Percentiles rank a stretch among this genome's conserved stretches.
These are phyloP conservation scores for Tribolium freemani DNA, from an alignment of 2,888 invertebrate species.

Conservation along the genomic window DNA sequence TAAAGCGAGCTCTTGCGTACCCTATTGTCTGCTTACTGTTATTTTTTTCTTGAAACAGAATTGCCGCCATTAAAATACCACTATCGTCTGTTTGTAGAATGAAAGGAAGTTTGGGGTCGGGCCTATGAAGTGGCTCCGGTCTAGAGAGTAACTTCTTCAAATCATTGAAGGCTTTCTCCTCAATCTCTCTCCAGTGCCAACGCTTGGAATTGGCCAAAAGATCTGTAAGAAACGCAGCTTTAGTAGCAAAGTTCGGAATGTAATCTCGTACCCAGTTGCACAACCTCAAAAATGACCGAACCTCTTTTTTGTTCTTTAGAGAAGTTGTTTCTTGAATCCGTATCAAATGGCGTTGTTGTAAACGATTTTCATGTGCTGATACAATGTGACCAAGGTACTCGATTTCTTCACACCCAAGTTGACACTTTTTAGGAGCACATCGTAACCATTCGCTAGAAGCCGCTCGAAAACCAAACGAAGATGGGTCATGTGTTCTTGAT, in stretches of 20 bases:
- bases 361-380: too few relatives aligned
- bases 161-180: too few relatives aligned
- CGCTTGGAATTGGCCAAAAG: too few relatives aligned
- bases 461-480: constrained; percentile 6
- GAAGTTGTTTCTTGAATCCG: too few relatives aligned
- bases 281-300: too few relatives aligned
- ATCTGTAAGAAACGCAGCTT: too few relatives aligned
- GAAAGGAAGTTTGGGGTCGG: not conserved
- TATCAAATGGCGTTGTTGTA: too few relatives aligned
- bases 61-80: not conserved
- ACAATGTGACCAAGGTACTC: not conserved
- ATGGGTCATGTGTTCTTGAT: constrained; percentile 4
- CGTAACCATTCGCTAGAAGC: not conserved
- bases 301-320: too few relatives aligned
- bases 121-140: constrained; percentile 24
- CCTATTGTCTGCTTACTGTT: not conserved
- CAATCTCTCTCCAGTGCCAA: too few relatives aligned
- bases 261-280: too few relatives aligned
- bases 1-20: constrained; percentile 20
- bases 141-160: not conserved
- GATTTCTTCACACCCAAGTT: not conserved
- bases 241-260: too few relatives aligned
- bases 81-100: not conserved
- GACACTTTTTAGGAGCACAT: not conserved
- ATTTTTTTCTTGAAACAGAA: not conserved